Base-by-base conservation (phyloP, 2,113 vertebrate genomes). In the Raja brachyura region DNA sequence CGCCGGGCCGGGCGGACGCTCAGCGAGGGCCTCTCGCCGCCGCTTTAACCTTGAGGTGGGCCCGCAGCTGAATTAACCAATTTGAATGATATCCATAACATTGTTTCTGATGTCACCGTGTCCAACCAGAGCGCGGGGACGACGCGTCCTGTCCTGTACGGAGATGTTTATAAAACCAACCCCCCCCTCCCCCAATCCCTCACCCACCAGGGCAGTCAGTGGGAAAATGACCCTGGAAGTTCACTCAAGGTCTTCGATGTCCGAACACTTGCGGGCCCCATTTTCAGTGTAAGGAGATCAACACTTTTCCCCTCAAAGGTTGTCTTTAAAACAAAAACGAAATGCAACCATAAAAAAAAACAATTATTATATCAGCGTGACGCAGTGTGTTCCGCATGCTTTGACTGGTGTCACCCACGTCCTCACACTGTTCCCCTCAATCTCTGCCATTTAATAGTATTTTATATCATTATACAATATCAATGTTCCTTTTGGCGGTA, bases 41-140 rank as follows among this genome's bases (percentile, higher is more conserved):
- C 39, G 39, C 39, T 92, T 92, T 92, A 70, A 92, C 88, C 88
- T 92, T 73, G 88, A 20, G 14, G 83, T 5, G 13, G 39, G 39
- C 1, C 39, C 39, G 39, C 39, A 48, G 39, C 39, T 48, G 39
- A 48, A 48, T 48, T 0, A 48, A 48, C 39, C 39, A 48, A 48
- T 48, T 48, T 48, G 39, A 48, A 48, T 48, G 0, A 48, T 3
- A 48, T 48, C 39, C 39, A 48, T 16, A 20, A 20, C 16, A 63
- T 66, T 66, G 1, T 66, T 88, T 16, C 83, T n/a, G 28, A 61
- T 86, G 54, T 54, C 2, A 81, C 78, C 31, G 22, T 86, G n/a
- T 39, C 68, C 33, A 11, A 22, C 7, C 33, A 39, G 63, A 18
- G 63, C 1, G 8, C 16, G 31, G 63, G 31, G 5, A 1, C 39